Evolutionary conservation across 2,113 vertebrate genomes (phyloP).

Genomic region (Hyperoodon ampullatus): DNA sequence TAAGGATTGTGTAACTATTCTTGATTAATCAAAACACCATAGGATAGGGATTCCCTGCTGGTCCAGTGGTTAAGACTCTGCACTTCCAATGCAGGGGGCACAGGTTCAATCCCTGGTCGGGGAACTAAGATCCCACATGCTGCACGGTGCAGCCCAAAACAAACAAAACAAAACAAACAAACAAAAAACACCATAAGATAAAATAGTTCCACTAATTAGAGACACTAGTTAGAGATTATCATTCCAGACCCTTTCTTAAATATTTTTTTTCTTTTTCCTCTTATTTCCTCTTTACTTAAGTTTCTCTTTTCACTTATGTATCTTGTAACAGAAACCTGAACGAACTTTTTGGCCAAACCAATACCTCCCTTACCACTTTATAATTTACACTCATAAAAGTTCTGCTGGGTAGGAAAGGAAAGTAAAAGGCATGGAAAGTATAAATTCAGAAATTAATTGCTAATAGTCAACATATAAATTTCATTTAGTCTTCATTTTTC

Average conservation of each 20-base stretch:
- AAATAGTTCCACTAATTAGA: background rate
- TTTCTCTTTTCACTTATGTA: background rate
- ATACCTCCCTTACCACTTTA: background rate
- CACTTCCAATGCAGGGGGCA: too few relatives aligned
- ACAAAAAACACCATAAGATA: background rate
- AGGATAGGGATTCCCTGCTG: too few relatives aligned
- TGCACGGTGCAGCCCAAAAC: too few relatives aligned
- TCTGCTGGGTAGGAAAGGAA: background rate
- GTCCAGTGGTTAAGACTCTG: too few relatives aligned
- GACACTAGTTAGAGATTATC: background rate
- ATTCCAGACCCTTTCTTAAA: background rate
- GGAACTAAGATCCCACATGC: too few relatives aligned
- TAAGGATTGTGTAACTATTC: background rate
- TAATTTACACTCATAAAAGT: background rate
- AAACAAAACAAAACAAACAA: too few relatives aligned
- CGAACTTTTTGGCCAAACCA: too few relatives aligned
- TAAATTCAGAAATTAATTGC: constrained; percentile 1
- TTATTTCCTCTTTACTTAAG: background rate
- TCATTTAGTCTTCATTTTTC: background rate
- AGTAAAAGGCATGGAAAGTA: background rate
- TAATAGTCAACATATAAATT: background rate
- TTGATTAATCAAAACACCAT: background rate
- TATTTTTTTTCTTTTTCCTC: background rate
- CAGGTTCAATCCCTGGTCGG: too few relatives aligned
- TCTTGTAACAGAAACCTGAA: too few relatives aligned